Evolutionary conservation across 1,140 invertebrate species (phyloP).

Genomic region (Linepithema humile): DNA sequence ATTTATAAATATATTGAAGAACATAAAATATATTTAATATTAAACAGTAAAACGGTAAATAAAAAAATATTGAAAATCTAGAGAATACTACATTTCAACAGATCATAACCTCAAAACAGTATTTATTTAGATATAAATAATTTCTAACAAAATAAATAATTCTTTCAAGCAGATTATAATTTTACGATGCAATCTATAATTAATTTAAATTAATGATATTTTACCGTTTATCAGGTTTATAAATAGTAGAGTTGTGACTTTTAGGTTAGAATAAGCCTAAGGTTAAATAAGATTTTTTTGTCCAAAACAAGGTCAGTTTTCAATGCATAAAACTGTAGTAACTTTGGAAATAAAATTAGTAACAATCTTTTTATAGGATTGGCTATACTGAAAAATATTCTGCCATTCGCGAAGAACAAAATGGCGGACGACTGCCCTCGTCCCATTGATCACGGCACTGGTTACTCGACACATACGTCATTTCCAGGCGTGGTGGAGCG

Average conservation of each 20-base stretch:
- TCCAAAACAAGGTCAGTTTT: no score
- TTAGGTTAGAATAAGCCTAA: background rate
- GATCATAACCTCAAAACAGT: background rate
- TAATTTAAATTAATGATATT: background rate
- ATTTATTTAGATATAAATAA: background rate
- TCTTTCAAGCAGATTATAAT: background rate
- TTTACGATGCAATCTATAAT: background rate
- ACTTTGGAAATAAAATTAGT: background rate
- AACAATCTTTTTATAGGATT: background rate
- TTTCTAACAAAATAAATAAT: background rate
- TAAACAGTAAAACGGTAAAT: background rate
- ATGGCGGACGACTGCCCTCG: background rate
- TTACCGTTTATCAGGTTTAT: background rate
- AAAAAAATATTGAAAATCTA: background rate
- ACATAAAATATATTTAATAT: background rate
- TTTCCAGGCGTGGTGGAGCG: constrained; percentile 76
- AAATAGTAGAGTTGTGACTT: background rate
- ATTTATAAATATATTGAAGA: no score
- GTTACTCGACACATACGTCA: constrained; percentile 73
- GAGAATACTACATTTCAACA: background rate
- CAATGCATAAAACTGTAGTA: background rate
- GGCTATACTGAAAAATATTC: background rate
- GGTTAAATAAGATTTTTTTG: no score
- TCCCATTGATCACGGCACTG: constrained; percentile 35
- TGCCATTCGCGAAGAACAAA: background rate